Conservation (phyloP, 2,888 invertebrate genomes). For the Timandra comae region DNA sequence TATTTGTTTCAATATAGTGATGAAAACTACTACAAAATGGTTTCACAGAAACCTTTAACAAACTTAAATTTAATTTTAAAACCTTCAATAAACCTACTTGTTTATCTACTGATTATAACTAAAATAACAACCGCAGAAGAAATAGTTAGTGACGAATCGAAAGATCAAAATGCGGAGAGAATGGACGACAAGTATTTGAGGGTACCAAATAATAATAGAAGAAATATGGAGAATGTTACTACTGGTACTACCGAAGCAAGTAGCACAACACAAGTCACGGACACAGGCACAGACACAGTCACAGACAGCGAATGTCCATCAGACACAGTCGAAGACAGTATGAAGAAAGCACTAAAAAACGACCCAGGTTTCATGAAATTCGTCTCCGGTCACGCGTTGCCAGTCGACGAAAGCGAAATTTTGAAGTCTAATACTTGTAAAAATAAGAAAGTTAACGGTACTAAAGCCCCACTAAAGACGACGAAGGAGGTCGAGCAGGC, state of each 20-base stretch:
- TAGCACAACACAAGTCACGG: not conserved
- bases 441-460: not conserved
- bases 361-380: slow-evolving; percentile 42
- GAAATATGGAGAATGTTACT: not conserved
- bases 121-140: not conserved
- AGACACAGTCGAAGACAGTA: slow-evolving; percentile 37
- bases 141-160: too few relatives aligned
- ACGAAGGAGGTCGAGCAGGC: not conserved
- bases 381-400: slow-evolving; percentile 40
- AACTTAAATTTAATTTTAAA: too few relatives aligned
- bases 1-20: too few relatives aligned
- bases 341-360: slow-evolving; percentile 29
- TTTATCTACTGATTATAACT: too few relatives aligned
- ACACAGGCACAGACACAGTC: not conserved
- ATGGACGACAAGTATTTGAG: too few relatives aligned
- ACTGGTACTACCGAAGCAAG: not conserved
- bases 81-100: too few relatives aligned
- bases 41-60: too few relatives aligned
- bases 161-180: too few relatives aligned
- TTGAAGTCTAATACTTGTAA: not conserved
- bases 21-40: too few relatives aligned
- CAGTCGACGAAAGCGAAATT: slow-evolving; percentile 28
- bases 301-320: slow-evolving; percentile 31
- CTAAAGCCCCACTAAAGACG: not conserved
- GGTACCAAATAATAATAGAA: not conserved